These are phyloP conservation scores for Campoletis sonorensis DNA, from an alignment of 1,140 invertebrate genomes.

Conservation along the genomic window DNA sequence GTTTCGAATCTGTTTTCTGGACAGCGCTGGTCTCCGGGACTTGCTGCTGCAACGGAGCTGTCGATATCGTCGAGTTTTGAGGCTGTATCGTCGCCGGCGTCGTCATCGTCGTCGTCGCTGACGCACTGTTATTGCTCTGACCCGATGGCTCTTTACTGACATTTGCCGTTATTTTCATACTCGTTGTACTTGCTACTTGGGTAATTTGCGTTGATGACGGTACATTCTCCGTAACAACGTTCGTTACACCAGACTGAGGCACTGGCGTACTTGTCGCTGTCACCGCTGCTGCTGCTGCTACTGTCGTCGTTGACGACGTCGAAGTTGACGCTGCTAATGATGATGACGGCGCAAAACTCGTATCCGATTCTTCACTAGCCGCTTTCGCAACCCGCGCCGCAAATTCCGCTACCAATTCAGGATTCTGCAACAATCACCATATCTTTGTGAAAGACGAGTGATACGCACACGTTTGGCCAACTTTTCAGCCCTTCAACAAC, in stretches of 20 bases:
- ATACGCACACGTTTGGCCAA: slow-evolving; percentile 52
- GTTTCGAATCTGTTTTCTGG: slow-evolving; percentile 60
- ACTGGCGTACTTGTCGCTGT: background rate
- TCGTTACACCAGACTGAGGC: slow-evolving; percentile 13
- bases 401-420: slow-evolving; percentile 67
- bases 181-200: slow-evolving; percentile 54
- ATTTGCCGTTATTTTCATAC: slow-evolving; percentile 54
- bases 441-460: slow-evolving; percentile 69
- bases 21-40: slow-evolving; percentile 48
- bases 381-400: slow-evolving; percentile 69
- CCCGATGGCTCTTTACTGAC: slow-evolving; percentile 54
- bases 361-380: slow-evolving; percentile 60
- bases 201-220: slow-evolving; percentile 14
- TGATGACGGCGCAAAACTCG: slow-evolving; percentile 28
- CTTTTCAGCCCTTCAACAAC: slow-evolving; percentile 57
- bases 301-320: slow-evolving; percentile 20
- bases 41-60: slow-evolving; percentile 44
- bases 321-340: slow-evolving; percentile 4
- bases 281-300: slow-evolving; percentile 14
- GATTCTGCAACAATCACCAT: slow-evolving; percentile 72
- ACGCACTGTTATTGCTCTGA: slow-evolving; percentile 59
- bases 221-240: slow-evolving; percentile 51
- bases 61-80: slow-evolving; percentile 20
- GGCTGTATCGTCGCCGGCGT: background rate
- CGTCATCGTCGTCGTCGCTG: slow-evolving; percentile 32